phyloP scores from a whole-genome alignment of 2,888 invertebrate species.

The Drosophila recens region DNA sequence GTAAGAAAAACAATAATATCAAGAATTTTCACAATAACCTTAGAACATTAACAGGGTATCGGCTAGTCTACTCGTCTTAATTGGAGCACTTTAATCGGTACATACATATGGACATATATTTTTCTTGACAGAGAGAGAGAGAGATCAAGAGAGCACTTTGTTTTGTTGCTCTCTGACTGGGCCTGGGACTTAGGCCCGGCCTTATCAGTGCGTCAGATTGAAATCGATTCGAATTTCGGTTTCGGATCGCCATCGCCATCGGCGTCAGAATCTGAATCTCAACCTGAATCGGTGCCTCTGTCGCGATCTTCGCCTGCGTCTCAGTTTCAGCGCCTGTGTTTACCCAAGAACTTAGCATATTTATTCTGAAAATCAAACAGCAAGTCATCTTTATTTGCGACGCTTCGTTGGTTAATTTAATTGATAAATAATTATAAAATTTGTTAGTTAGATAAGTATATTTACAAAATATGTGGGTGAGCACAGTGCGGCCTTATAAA shows the following conservation, averaged over 20 bases:
- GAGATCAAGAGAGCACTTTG: neutral
- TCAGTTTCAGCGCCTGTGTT: slow-evolving; percentile 25
- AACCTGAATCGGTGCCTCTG: slow-evolving; percentile 26
- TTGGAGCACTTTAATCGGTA: neutral
- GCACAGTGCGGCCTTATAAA: slow-evolving; percentile 1
- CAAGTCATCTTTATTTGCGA: slow-evolving; percentile 63
- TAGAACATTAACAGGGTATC: slow-evolving; percentile 14
- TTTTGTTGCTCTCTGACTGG: slow-evolving; percentile 3
- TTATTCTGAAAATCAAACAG: slow-evolving; percentile 32
- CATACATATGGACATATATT: too few species aligned
- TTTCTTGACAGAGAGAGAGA: neutral
- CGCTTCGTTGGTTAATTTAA: slow-evolving; percentile 50
- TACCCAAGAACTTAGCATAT: slow-evolving; percentile 51
- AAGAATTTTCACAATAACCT: neutral
- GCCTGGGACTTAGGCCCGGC: slow-evolving; percentile 33
- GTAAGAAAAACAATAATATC: neutral
- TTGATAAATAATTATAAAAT: slow-evolving; percentile 57
- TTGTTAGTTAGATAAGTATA: slow-evolving; percentile 61
- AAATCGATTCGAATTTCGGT: slow-evolving; percentile 10
- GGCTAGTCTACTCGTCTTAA: neutral
- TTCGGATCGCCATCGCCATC: slow-evolving; percentile 36
- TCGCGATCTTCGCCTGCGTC: neutral
- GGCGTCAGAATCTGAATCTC: slow-evolving; percentile 42
- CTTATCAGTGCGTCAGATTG: slow-evolving; percentile 72
- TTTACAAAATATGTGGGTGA: slow-evolving; percentile 42